phyloP scores from a whole-genome alignment of 1,140 invertebrate species.

The Sycophila sp. region DNA sequence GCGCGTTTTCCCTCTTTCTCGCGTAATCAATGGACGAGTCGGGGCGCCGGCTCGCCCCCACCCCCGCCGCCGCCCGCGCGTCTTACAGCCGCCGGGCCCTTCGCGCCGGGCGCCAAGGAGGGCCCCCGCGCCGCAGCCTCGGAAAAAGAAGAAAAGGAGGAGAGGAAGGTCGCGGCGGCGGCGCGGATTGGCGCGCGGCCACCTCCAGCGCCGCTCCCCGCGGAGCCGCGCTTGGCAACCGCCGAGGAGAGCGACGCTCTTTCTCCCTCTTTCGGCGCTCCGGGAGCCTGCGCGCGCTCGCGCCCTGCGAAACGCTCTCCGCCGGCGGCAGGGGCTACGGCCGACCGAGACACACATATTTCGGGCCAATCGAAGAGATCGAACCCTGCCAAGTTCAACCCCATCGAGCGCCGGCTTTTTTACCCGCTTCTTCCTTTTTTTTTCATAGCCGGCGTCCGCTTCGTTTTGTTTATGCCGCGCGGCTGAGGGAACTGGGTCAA shows the following conservation, averaged over 20 bases:
- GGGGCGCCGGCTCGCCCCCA: conserved; percentile 44
- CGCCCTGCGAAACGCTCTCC: not conserved
- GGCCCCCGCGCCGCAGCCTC: too few relatives aligned
- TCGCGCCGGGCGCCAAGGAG: conserved; percentile 42
- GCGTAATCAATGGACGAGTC: conserved; percentile 64
- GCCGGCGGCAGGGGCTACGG: not conserved
- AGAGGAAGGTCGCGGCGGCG: conserved; percentile 18
- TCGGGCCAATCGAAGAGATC: conserved; percentile 31
- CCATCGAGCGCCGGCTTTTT: not conserved
- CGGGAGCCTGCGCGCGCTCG: not conserved
- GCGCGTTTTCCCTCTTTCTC: conserved; percentile 64
- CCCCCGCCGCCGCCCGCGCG: conserved; percentile 51
- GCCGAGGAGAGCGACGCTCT: not conserved
- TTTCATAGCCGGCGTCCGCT: not conserved
- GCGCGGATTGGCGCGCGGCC: not conserved
- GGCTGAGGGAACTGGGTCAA: conserved; percentile 29
- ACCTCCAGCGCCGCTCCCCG: not conserved
- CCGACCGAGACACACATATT: conserved; percentile 17
- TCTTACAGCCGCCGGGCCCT: conserved; percentile 37
- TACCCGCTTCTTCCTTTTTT: not conserved
- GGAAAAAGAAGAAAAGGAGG: not conserved
- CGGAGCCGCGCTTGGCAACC: conserved; percentile 1
- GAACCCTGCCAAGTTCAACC: conserved; percentile 36
- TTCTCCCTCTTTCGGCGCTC: not conserved
- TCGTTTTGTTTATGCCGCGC: conserved; percentile 23